Evolutionary conservation across 1,140 invertebrate genomes (phyloP), one percentile per base, ranked within the genome.

Genomic region (Augochlora pura): DNA sequence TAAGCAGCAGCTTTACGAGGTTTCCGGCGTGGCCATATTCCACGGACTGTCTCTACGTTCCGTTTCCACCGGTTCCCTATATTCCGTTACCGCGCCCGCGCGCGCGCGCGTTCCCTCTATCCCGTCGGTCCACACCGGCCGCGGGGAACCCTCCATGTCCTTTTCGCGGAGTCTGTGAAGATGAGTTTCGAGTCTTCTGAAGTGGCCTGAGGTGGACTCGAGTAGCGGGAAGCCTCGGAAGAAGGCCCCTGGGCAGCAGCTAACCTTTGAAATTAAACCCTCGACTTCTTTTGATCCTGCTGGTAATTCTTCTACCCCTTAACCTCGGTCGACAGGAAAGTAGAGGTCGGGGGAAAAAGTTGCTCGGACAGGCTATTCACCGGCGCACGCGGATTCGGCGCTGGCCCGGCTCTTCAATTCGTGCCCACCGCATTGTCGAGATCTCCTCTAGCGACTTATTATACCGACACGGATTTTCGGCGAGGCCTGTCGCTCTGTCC

Each of bases 211-310:
- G 71, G 59, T 54, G 69, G 38, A 70, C 60, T 59, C 68, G 68
- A n/a, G 10, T 49, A 63, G 42, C 38, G 23, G 70, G 59, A 73
- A 64, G 21, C 59, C 46, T 52, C n/a, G 39, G 52, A 39, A 63
- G 54, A 39, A 52, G 46, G 59, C 39, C 71, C 60, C 71, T 63
- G 60, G 71, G n/a, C 64, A n/a, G 60, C 54, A 64, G 71, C 69
- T 46, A 60, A 73, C 59, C 71, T 73, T 64, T 73, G 54, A 73
- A 73, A 73, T 73, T 73, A 73, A 73, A 73, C 32, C 57, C 60
- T 64, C 57, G 71, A 52, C 71, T 73, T 64, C 71, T 73, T 73
- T 73, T 73, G 71, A 73, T 73, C 60, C 60, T 42, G 21, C 4
- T 46, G 23, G 71, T 60, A 60, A 73, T 73, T 73, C 71, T 73